Percentiles rank a stretch among this genome's conserved stretches.
Evolutionary conservation across 2,113 vertebrate species (phyloP).

Genomic region (Sphaerodactylus townsendi): DNA sequence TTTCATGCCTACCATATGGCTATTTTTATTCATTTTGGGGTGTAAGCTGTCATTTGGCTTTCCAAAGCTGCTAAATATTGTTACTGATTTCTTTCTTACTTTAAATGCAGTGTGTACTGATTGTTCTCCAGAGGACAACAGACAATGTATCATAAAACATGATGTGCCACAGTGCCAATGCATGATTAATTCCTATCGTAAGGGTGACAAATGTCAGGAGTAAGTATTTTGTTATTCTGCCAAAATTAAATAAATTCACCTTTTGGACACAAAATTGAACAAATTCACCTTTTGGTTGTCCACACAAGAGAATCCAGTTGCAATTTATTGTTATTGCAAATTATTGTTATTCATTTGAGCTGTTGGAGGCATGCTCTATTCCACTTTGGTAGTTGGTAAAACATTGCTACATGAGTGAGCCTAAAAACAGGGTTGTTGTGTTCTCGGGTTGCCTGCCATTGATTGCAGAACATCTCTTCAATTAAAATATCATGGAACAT

Average conservation of each 20-base stretch:
- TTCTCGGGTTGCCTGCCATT: neutral
- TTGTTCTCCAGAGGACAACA: neutral
- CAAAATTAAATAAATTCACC: neutral
- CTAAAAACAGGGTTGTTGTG: neutral
- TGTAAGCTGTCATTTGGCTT: neutral
- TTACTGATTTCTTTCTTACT: constrained; percentile 30
- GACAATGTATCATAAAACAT: neutral
- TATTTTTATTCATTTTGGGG: neutral
- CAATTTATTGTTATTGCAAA: too few relatives aligned
- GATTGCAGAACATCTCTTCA: neutral
- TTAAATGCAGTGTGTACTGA: constrained; percentile 25
- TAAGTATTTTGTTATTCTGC: constrained; percentile 47
- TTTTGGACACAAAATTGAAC: fast-evolving
- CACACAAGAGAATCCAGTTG: too few relatives aligned
- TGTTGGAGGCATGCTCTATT: too few relatives aligned
- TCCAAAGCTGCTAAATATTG: neutral
- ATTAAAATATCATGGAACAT: neutral
- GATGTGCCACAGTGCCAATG: fast-evolving
- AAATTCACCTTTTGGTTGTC: too few relatives aligned
- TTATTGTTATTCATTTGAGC: too few relatives aligned
- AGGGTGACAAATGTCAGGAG: fast-evolving
- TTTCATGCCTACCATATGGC: neutral
- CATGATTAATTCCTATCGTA: fast-evolving
- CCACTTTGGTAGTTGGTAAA: too few relatives aligned
- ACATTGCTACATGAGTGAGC: too few relatives aligned